phyloP scores from a whole-genome alignment of 2,888 invertebrate species.

The Doris montereyensis region DNA sequence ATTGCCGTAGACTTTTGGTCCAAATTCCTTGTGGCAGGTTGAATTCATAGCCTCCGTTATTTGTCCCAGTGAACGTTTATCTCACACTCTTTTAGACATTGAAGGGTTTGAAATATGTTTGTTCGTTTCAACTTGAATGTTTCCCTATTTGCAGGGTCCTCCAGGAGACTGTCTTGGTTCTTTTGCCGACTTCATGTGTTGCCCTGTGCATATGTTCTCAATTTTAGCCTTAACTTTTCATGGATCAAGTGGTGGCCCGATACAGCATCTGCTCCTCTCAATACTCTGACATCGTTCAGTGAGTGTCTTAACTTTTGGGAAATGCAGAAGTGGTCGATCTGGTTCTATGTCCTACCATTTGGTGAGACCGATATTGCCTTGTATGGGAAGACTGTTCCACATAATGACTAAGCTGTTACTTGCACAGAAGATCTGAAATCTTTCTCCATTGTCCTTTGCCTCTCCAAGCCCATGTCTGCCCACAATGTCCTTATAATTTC shows the following conservation, averaged over 20 bases:
- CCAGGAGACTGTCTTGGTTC: no score
- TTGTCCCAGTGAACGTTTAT: no score
- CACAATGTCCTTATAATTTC: not conserved
- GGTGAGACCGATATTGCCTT: not conserved
- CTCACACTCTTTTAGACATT: no score
- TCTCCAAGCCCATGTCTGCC: not conserved
- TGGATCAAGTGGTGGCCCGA: not conserved
- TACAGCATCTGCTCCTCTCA: not conserved
- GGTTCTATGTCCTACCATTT: not conserved
- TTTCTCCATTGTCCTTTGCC: not conserved
- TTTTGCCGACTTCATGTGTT: no score
- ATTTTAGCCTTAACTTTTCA: not conserved
- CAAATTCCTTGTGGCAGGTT: no score
- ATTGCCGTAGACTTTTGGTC: no score
- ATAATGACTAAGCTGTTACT: not conserved
- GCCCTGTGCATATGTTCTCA: not conserved
- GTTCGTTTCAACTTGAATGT: no score
- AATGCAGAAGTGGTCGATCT: not conserved
- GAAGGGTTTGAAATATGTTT: no score
- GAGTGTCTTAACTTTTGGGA: not conserved
- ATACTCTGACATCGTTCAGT: not conserved
- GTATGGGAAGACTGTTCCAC: not conserved
- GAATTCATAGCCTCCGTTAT: no score
- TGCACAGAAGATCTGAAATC: not conserved
- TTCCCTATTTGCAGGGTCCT: no score